These are phyloP conservation scores for Dendrocincla tyrannina DNA, from an alignment of 2,797 vertebrate genomes.

Conservation along the genomic window DNA sequence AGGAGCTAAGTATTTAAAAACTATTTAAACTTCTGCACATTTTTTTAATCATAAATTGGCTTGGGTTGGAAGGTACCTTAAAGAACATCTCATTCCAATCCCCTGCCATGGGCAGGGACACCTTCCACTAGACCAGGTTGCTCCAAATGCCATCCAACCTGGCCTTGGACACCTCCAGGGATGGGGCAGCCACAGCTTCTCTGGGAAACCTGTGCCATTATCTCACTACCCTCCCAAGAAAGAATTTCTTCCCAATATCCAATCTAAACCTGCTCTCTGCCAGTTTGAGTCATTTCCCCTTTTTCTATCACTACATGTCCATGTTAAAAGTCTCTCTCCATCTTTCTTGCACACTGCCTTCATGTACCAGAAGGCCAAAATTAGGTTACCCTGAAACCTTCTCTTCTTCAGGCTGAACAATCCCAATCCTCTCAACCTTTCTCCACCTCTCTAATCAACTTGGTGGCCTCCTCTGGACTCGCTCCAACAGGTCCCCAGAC, in stretches of 20 bases:
- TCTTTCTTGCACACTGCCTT: neutral
- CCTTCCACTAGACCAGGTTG: neutral
- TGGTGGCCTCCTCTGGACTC: neutral
- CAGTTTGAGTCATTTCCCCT: neutral
- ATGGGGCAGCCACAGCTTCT: neutral
- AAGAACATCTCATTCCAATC: neutral
- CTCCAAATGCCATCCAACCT: neutral
- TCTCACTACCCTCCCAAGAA: neutral
- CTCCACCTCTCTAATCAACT: neutral
- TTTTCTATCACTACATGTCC: neutral
- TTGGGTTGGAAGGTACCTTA: too few species aligned
- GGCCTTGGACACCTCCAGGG: neutral
- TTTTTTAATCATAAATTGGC: neutral
- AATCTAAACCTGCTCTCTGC: neutral
- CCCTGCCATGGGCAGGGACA: neutral
- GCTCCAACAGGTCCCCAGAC: neutral
- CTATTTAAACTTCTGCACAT: neutral
- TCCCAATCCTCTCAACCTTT: neutral
- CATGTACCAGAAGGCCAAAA: neutral
- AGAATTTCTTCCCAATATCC: neutral
- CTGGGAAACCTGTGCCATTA: neutral
- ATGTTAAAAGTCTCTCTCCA: neutral
- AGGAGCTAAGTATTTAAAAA: conserved; percentile 4
- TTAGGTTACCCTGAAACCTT: neutral
- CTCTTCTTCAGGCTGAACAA: neutral